Base-by-base conservation (phyloP, 2,888 invertebrate species). In the Ormyrus nitidulus region DNA sequence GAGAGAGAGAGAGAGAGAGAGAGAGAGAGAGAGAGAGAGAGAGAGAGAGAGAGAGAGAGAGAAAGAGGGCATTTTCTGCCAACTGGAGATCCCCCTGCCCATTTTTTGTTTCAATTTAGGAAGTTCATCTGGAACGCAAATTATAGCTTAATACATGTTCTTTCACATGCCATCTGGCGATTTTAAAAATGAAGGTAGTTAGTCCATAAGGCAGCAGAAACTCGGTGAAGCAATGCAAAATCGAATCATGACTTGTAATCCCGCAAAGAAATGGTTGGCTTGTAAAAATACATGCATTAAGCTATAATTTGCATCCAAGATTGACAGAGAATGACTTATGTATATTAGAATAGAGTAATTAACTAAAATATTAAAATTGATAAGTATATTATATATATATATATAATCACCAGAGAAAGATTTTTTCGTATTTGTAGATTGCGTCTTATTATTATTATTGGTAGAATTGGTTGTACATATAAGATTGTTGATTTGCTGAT, bases 401-500 rank as follows among this genome's bases (percentile, higher is more conserved):
- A 4, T 34, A 19, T 61, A 58, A 48, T 86, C 87, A 90, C 91
- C 90, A 87, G 90, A 83, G 74, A 88, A 83, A 34, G 86, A 83
- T 81, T 89, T 89, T 73, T 87, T 87, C 44, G 88, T 82, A 78
- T 87, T 87, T 34, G 85, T 82, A 59, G 89, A 85, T 81, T 89
- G 88, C 6, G 86, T 88, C 81, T 90, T 88, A 83, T 88, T 90
- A 73, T 90, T 90, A 83, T 90, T 90, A 83, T 89, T 89, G 8
- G 88, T 86, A 34, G 88, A 82, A 83, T 89, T 89, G 4, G 87
- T 85, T 34, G 89, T 85, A 71, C 89, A 89, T 61, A 89, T 89
- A 56, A 89, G 82, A 83, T 89, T 89, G 79, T 90, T 90, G 34
- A 88, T 88, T 81, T 91, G 90, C 53, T 91, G 90, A 84, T 91